Evolutionary conservation across 2,797 vertebrate species (phyloP), one percentile per base, ranked within the genome.

Genomic region (Pachyuromys duprasi): DNA sequence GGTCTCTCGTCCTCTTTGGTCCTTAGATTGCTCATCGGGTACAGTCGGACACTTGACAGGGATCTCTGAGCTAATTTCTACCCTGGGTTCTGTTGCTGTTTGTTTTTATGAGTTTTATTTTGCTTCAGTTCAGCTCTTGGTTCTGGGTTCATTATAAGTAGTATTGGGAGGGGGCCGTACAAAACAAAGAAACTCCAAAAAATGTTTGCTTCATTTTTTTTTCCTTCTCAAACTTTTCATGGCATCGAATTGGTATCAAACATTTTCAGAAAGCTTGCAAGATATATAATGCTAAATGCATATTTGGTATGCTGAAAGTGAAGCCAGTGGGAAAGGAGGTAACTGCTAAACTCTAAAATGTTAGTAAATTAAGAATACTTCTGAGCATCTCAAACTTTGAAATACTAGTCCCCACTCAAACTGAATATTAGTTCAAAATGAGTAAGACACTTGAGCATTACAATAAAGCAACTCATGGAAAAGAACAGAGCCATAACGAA

Each of bases 151-250:
- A 20, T 76, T 69, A 31, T 67, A 74, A 39, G 4, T 8, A 69
- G 14, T 55, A 39, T 33, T 13, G 33, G 1, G 8, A 3, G 7
- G 63, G n/a, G 31, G 8, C 15, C 15, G 26, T 74, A 8, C 4
- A 83, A 62, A 28, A 87, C 9, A 72, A 17, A 92, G 18, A 94
- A 76, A 69, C 36, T 45, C 31, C 57, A 86, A 93, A 15, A 8
- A 83, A 45, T 4, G 62, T 69, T 91, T 96, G 49, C 69, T 80
- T 70, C 2, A 1, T 45, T 36, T 81, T 55, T n/a, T 60, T 76
- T 87, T n/a, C 1, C 11, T 79, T 49, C 53, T 81, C 57, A 90
- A 89, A 93, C 63, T 82, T 94, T 88, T 57, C n/a, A 55, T 92
- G 45, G 2, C 62, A 93, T 42, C 6, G 18, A 36, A 78, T 91